phyloP scores from a whole-genome alignment of 2,797 vertebrate species.

The Acrossocheilus wenchowensis region DNA sequence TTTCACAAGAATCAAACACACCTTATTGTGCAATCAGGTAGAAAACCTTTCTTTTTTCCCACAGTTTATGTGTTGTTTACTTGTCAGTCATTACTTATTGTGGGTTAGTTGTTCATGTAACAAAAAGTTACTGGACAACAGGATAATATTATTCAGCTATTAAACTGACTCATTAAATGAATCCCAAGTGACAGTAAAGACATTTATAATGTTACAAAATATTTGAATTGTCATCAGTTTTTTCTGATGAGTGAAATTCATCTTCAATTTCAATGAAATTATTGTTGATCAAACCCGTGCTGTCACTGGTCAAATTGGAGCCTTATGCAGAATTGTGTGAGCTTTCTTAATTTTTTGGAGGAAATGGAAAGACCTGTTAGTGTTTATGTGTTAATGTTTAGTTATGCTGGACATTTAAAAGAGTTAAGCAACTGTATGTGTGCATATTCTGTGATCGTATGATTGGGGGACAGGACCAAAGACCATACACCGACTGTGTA shows the following conservation, averaged over 20 bases:
- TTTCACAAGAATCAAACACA: conserved; percentile 27
- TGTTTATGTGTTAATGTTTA: too few species aligned
- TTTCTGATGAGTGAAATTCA: background rate
- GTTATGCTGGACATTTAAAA: too few species aligned
- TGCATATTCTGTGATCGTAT: too few species aligned
- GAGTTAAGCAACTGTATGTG: too few species aligned
- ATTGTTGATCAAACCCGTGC: too few species aligned
- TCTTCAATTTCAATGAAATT: too few species aligned
- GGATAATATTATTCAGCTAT: background rate
- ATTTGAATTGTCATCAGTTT: background rate
- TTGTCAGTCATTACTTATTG: background rate
- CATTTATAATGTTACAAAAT: background rate
- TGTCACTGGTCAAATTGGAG: too few species aligned
- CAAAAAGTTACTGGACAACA: background rate
- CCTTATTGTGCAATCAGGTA: conserved; percentile 29
- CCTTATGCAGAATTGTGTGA: background rate
- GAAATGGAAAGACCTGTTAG: too few species aligned
- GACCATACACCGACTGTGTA: too few species aligned
- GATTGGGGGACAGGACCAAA: too few species aligned
- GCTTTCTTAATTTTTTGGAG: too few species aligned
- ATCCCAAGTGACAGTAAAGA: background rate
- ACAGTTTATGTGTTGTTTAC: background rate
- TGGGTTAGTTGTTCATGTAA: too few species aligned
- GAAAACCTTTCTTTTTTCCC: background rate
- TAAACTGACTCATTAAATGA: background rate